Evolutionary conservation across 1,140 invertebrate genomes (phyloP), one percentile per base, ranked within the genome.

Genomic region (Sinella curviseta): DNA sequence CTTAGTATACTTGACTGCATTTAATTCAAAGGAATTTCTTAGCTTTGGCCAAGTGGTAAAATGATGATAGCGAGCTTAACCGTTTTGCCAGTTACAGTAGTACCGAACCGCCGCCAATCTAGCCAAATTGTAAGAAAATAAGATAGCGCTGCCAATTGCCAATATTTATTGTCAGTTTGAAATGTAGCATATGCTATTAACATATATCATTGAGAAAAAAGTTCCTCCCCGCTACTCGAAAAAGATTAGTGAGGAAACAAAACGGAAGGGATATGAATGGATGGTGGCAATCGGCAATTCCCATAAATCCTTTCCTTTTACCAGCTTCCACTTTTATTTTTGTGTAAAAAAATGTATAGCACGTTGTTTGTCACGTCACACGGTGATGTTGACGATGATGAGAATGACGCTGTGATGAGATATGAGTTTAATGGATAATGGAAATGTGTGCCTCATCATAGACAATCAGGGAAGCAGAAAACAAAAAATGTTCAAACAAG

Each of bases 161-260:
- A 65, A 65, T 65, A 65, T 65, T 65, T 65, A 65, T 65, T 65
- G 24, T 65, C 57, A 14, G 57, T 26, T 65, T 65, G 57, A 65
- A 65, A 65, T 65, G 57, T 65, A n/a, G 16, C 57, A 65, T 65
- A 65, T 65, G 57, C 57, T n/a, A 65, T 65, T 65, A 16, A 48
- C 57, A 65, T 65, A 65, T 26, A 26, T 65, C 57, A 65, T 17
- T 65, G 4, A n/a, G 14, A n/a, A n/a, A 26, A 65, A 26, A 48
- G 20, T 48, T 20, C 20, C 39, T 48, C 39, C 20, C 20, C 39
- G 20, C 39, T 48, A 48, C 8, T 48, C 39, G 8, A 48, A 48
- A 48, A 48, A 48, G 20, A 48, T 20, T 48, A n/a, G n/a, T n/a
- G n/a, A n/a, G n/a, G n/a, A 20, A 48, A 20, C 39, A 20, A 48